Percentiles rank a stretch among this genome's conserved stretches.
These are phyloP conservation scores for Toxotes jaculatrix DNA, from an alignment of 2,113 vertebrate genomes.

Conservation along the genomic window DNA sequence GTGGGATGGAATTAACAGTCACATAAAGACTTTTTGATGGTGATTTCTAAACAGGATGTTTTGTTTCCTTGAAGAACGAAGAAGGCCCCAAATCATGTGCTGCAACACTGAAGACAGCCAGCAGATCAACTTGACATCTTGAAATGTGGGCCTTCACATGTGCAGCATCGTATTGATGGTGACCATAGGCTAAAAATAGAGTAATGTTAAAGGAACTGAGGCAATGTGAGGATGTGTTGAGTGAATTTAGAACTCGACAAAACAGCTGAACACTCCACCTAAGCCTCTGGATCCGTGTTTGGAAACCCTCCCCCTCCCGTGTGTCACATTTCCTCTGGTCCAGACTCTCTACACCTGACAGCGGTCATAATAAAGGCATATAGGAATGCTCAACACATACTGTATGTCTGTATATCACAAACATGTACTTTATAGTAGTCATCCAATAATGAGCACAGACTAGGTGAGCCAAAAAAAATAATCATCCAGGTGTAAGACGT, in stretches of 20 bases:
- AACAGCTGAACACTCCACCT: slow-evolving; percentile 79
- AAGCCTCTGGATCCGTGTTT: slow-evolving; percentile 71
- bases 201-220: slow-evolving; percentile 54
- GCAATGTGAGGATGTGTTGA: slow-evolving; percentile 77
- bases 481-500: neutral
- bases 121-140: neutral
- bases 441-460: neutral
- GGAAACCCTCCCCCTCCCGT: slow-evolving; percentile 36
- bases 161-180: slow-evolving; percentile 32
- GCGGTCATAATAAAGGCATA: slow-evolving; percentile 23
- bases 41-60: neutral
- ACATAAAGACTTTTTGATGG: neutral
- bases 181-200: slow-evolving; percentile 72
- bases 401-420: neutral
- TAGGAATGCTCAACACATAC: neutral
- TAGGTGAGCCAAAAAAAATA: neutral
- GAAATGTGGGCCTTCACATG: slow-evolving; percentile 28
- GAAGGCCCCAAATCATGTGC: neutral
- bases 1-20: fast-evolving
- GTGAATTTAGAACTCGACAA: slow-evolving; percentile 77
- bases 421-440: neutral
- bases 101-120: neutral
- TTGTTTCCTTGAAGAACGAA: neutral
- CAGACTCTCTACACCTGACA: slow-evolving; percentile 39
- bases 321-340: slow-evolving; percentile 62